phyloP scores from a whole-genome alignment of 1,140 invertebrate genomes.

The Brachionus plicatilis region DNA sequence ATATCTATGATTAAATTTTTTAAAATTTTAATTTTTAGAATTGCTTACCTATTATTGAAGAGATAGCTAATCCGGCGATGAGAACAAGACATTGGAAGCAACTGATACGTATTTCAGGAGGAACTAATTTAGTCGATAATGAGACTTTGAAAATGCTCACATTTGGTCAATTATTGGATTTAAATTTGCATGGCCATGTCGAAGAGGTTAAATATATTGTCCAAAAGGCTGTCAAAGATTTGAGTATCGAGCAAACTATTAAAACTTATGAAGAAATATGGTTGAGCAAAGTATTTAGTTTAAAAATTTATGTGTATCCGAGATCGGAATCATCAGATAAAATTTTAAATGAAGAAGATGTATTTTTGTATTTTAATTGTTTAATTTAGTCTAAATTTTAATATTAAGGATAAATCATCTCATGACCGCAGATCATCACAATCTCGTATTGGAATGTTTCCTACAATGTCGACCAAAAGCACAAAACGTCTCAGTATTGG shows the following conservation, averaged over 20 bases:
- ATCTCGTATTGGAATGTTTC: conserved; percentile 21
- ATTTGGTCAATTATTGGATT: conserved; percentile 51
- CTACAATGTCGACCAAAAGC: conserved; percentile 45
- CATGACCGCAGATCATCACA: conserved; percentile 31
- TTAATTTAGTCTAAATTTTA: conserved; percentile 45
- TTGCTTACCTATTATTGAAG: conserved; percentile 53
- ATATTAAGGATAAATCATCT: conserved; percentile 47
- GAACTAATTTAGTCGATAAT: conserved; percentile 52
- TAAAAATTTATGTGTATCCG: conserved; percentile 44
- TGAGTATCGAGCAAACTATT: conserved; percentile 52
- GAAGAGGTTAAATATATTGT: conserved; percentile 54
- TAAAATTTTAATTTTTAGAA: conserved; percentile 43
- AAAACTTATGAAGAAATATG: conserved; percentile 56
- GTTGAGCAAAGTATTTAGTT: conserved; percentile 54
- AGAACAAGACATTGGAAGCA: conserved; percentile 55
- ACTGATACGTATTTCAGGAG: conserved; percentile 52
- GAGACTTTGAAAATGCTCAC: conserved; percentile 55
- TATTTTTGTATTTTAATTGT: neutral
- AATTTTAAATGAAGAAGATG: conserved; percentile 21
- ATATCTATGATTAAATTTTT: neutral
- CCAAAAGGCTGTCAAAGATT: conserved; percentile 53
- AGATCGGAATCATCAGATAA: conserved; percentile 38
- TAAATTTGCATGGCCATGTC: conserved; percentile 54
- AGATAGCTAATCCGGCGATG: conserved; percentile 55
- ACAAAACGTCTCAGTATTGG: conserved; percentile 50